Evolutionary conservation across 23 tunicate genomes (phyloP).

Genomic region (Clavelina lepadiformis): DNA sequence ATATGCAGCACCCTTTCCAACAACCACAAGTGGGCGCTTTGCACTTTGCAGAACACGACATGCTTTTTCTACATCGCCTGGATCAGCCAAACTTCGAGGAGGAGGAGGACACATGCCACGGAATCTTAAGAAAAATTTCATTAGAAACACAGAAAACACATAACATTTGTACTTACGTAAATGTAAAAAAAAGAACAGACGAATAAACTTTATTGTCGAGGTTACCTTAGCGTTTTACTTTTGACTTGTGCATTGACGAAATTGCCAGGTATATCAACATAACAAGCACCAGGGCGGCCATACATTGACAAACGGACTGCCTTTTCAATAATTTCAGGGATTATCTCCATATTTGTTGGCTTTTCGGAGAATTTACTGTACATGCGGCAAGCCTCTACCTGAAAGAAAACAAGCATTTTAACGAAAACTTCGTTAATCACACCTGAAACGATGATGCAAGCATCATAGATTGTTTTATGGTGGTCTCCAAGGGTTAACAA

Average conservation of each 20-base stretch:
- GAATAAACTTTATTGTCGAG: too few relatives aligned
- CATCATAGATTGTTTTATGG: too few relatives aligned
- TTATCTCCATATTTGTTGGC: conserved; percentile 42
- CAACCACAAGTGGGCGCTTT: conserved; percentile 69
- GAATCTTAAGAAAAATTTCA: conserved; percentile 14
- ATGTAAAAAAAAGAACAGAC: neutral
- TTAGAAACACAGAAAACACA: neutral
- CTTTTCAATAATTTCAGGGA: conserved; percentile 74
- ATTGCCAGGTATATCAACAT: conserved; percentile 92
- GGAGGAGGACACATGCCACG: conserved; percentile 36
- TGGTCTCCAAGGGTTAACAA: too few relatives aligned
- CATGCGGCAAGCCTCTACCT: conserved; percentile 83
- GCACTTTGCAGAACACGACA: conserved; percentile 33
- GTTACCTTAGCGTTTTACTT: too few relatives aligned
- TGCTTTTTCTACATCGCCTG: conserved; percentile 24
- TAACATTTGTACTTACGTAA: neutral
- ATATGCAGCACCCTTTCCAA: conserved; percentile 89
- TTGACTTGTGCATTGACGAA: conserved; percentile 61
- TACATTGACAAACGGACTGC: conserved; percentile 65
- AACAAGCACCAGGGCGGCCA: conserved; percentile 94
- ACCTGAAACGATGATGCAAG: too few relatives aligned
- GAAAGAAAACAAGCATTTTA: too few relatives aligned
- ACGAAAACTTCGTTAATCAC: neutral
- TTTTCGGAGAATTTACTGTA: conserved; percentile 79
- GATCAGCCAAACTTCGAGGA: conserved; percentile 43